Base-by-base conservation (phyloP, 30 jellyfish, hydroid and myxozoan genomes). In the Pelagia noctiluca region DNA sequence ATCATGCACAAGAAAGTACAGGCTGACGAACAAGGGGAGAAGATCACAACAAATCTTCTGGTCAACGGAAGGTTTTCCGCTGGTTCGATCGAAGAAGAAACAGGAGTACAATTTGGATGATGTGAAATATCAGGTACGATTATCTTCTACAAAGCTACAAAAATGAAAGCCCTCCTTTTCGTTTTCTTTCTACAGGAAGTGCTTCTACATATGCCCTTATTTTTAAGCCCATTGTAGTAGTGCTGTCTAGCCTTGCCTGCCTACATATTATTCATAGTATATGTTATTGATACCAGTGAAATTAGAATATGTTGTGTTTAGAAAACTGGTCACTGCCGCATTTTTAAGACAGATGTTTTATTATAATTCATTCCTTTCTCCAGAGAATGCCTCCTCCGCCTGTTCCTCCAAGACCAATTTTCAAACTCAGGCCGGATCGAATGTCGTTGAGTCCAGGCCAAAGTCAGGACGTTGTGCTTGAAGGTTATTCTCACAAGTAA, bases 321-420 rank as follows among this genome's bases (percentile, higher is more conserved):
- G n/a, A n/a, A n/a, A n/a, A n/a, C n/a, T n/a, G n/a, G n/a, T n/a
- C n/a, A n/a, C n/a, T n/a, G n/a, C n/a, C n/a, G n/a, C n/a, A n/a
- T n/a, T n/a, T n/a, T n/a, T n/a, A n/a, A n/a, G n/a, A n/a, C n/a
- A n/a, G n/a, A n/a, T n/a, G n/a, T n/a, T n/a, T n/a, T n/a, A 1
- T 30, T 3, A n/a, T 10, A 3, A 26, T 30, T 34, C 36, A 12
- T 25, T 75, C 1, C 13, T 50, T 50, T 62, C 52, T 75, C 31
- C 88, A 92, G 98, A 86, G 88, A 52, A 85, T 92, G 96, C 98
- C 98, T 31, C 98, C 96, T 4, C 95, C 96, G 3, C 88, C 95
- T 12, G 91, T 75, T 1, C 95, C 95, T 1, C 94, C 96, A 35
- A 52, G 88, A 64, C 97, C 99, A 2, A 84, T 94, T n/a, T 94